Evolutionary conservation across 2,113 vertebrate species (phyloP).

Genomic region (Corvus hawaiiensis): DNA sequence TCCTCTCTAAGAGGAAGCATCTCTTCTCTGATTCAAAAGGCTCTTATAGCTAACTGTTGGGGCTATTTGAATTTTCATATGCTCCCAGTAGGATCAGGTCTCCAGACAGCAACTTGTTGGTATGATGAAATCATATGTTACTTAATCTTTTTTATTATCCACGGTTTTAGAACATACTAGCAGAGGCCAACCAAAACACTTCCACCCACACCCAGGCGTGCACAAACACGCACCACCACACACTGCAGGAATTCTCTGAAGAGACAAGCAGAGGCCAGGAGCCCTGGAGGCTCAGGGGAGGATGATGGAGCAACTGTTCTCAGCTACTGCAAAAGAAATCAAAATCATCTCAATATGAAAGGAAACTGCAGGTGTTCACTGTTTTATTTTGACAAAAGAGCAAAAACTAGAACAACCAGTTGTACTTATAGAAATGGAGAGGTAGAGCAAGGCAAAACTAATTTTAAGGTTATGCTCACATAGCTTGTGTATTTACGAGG

Average conservation of each 20-base stretch:
- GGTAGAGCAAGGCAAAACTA: neutral
- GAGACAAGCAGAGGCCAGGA: neutral
- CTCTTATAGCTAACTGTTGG: neutral
- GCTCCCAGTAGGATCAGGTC: neutral
- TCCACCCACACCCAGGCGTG: neutral
- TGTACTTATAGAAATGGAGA: neutral
- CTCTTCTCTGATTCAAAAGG: neutral
- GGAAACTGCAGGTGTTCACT: neutral
- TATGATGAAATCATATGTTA: too few relatives aligned
- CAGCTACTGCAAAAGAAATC: neutral
- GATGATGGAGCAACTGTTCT: neutral
- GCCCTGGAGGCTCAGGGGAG: neutral
- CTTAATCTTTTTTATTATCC: too few relatives aligned
- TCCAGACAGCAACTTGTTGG: neutral
- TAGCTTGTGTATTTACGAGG: neutral
- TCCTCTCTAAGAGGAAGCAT: neutral
- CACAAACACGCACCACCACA: neutral
- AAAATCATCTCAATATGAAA: neutral
- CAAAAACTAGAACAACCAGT: neutral
- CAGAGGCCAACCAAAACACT: neutral
- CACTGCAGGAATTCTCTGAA: neutral
- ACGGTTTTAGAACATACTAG: too few relatives aligned
- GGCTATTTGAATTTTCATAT: neutral
- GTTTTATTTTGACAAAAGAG: neutral
- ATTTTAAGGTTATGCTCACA: neutral